Percentiles rank a stretch among this genome's conserved stretches.
These are phyloP conservation scores for Eilema sororculum DNA, from an alignment of 2,888 invertebrate genomes.

Conservation along the genomic window DNA sequence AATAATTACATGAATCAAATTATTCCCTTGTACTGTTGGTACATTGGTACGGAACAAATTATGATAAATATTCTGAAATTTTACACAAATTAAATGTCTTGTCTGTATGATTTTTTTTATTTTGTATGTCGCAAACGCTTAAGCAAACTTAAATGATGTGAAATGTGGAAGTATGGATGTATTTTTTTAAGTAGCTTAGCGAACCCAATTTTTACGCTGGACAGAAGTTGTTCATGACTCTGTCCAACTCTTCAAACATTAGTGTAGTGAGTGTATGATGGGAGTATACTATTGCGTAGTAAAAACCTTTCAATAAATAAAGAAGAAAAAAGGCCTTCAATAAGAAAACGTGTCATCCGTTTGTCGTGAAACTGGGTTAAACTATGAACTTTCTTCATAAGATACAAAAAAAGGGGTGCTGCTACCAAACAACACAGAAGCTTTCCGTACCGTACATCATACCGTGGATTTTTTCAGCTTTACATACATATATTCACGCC, in stretches of 20 bases:
- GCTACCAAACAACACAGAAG: too few species aligned
- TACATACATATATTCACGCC: too few species aligned
- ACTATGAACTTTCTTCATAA: background rate
- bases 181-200: background rate
- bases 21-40: conserved; percentile 54
- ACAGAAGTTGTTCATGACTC: background rate
- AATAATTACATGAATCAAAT: conserved; percentile 72
- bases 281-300: background rate
- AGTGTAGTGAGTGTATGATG: background rate
- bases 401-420: background rate
- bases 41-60: conserved; percentile 43
- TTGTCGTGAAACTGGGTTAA: background rate
- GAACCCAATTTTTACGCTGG: background rate
- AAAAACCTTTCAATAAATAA: background rate
- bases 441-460: background rate
- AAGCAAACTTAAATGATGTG: background rate
- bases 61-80: conserved; percentile 29
- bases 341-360: background rate
- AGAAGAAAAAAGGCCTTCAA: background rate
- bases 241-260: background rate
- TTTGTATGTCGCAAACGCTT: background rate
- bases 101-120: conserved; percentile 6
- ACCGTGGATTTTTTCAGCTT: too few species aligned
- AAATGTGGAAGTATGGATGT: too few species aligned
- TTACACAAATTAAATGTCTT: conserved; percentile 30